phyloP scores from a whole-genome alignment of 2,797 vertebrate species.

The Platyrinchus mystaceus region DNA sequence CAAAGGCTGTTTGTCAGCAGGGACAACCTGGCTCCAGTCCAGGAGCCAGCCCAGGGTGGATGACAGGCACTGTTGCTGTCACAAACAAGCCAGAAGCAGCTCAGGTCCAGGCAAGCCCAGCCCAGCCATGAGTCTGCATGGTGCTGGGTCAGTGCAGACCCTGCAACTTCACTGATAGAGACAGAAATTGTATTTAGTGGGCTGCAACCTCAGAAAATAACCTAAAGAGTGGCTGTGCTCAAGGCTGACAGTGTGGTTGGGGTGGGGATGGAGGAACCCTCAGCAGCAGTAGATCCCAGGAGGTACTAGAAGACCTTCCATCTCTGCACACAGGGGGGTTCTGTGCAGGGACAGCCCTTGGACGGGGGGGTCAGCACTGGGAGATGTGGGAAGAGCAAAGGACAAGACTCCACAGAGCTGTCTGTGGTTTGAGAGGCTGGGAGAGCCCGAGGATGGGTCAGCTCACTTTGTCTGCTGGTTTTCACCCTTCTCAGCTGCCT shows the following conservation, averaged over 20 bases:
- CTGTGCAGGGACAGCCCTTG: not conserved
- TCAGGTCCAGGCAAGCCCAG: not conserved
- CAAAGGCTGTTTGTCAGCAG: not conserved
- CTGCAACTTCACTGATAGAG: not conserved
- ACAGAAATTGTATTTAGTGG: not conserved
- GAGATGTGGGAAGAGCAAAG: not conserved
- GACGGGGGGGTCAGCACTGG: not conserved
- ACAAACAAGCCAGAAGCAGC: not conserved
- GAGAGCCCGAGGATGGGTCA: not conserved
- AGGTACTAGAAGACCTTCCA: not conserved
- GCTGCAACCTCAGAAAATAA: not conserved
- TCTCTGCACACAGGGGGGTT: fast-evolving
- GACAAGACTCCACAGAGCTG: not conserved
- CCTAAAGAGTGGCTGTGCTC: not conserved
- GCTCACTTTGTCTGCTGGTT: not conserved
- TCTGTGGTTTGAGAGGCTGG: not conserved
- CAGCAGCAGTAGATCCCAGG: not conserved
- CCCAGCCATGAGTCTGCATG: fast-evolving
- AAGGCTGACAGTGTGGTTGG: not conserved
- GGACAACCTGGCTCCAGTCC: not conserved
- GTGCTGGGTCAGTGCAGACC: not conserved
- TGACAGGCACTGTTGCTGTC: not conserved
- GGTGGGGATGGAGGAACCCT: not conserved
- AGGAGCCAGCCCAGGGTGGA: fast-evolving
- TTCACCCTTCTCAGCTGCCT: not conserved